Evolutionary conservation across 2,888 invertebrate species (phyloP), one percentile per base, ranked within the genome.

Genomic region (Agrotis exclamationis): DNA sequence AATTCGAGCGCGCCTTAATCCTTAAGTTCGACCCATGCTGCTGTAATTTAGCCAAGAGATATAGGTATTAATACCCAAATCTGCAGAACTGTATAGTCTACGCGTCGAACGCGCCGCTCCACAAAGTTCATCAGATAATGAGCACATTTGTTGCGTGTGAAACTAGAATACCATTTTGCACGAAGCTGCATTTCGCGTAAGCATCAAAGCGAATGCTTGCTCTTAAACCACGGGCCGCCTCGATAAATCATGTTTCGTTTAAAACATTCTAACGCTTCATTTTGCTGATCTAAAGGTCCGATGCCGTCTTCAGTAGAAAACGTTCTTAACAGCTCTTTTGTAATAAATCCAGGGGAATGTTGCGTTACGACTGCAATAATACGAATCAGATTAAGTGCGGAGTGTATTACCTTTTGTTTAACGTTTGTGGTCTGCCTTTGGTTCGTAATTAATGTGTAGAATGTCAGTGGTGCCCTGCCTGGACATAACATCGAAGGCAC

Each of bases 71-170:
- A 70, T 70, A 56, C 53, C 33, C 71, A 56, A n/a, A 5, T 82
- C 82, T 86, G 74, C 71, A 68, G 71, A 76, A 83, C 65, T 76
- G 70, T 68, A 82, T 91, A 87, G 80, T 88, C 89, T 90, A 86
- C 68, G 56, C 77, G 85, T 74, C 82, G 80, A 82, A 74, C 79
- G 82, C 85, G 85, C 86, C 86, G 88, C 89, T 89, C 89, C 82
- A 92, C 87, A 92, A 94, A 94, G 93, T 95, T 95, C 95, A 96
- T 96, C 96, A 93, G 96, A 96, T 96, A 96, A 93, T 91, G 90
- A 90, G 90, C 92, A 92, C 94, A 95, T 96, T 96, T 94, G 96
- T 96, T 96, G 96, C 96, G 96, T 96, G 96, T 93, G 95, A 96
- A 96, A 95, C 95, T 93, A 93, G 95, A 94, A 95, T 95, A 93